Conservation (phyloP, 2,113 vertebrate species). For the Toxostoma redivivum region DNA sequence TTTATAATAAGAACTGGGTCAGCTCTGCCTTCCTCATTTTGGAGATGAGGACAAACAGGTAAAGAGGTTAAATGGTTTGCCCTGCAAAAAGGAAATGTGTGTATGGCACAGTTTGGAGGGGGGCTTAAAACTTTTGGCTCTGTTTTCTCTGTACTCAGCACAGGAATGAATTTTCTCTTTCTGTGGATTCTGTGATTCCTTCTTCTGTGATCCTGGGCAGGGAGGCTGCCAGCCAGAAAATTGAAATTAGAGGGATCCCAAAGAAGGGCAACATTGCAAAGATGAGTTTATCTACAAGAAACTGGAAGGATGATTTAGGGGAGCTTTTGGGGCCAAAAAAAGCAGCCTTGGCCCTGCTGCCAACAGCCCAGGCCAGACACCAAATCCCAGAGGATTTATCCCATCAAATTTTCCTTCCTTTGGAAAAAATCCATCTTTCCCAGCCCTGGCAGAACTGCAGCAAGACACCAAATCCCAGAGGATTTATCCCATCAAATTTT, state of each 20-base stretch:
- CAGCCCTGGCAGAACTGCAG: too few relatives aligned
- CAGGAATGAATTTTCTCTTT: slow-evolving; percentile 5
- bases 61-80: slow-evolving; percentile 43
- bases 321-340: not conserved
- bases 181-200: not conserved
- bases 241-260: not conserved
- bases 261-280: not conserved
- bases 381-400: not conserved
- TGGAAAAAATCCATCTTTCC: not conserved
- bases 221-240: not conserved
- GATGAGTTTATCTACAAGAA: not conserved
- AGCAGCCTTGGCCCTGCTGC: not conserved
- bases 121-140: not conserved
- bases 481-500: not conserved
- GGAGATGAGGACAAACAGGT: slow-evolving; percentile 14
- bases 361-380: not conserved
- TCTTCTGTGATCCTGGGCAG: not conserved
- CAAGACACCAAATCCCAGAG: not conserved
- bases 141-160: not conserved
- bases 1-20: slow-evolving; percentile 18
- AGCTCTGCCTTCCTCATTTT: slow-evolving; percentile 41
- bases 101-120: not conserved
- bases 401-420: not conserved
- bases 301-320: not conserved
- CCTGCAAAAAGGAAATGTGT: not conserved